phyloP scores from a whole-genome alignment of 1,140 invertebrate species.

The Muscidifurax raptorellus region DNA sequence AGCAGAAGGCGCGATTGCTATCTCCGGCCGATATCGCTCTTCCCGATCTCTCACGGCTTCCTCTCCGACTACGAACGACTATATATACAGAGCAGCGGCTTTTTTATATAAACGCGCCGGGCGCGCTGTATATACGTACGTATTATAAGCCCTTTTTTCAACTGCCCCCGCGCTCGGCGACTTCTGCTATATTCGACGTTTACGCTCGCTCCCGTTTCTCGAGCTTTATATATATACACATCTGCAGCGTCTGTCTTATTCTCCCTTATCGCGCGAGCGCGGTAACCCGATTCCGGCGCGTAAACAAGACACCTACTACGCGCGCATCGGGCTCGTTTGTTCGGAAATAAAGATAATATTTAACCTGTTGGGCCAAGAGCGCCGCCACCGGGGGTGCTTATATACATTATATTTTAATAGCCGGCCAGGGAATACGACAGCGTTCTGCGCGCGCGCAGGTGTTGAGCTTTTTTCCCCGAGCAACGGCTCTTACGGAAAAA shows the following conservation, averaged over 20 bases:
- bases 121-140: no score
- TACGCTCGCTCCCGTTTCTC: no score
- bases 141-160: background rate
- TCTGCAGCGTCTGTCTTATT: no score
- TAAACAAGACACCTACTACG: conserved; percentile 28
- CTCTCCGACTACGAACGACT: no score
- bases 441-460: conserved; percentile 2
- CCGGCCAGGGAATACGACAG: background rate
- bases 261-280: background rate
- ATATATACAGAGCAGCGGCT: no score
- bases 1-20: conserved; percentile 32
- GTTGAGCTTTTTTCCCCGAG: background rate
- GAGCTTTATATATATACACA: no score
- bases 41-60: conserved; percentile 3
- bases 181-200: conserved; percentile 4
- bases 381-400: background rate
- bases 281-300: conserved; percentile 32
- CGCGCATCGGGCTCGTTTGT: conserved; percentile 18
- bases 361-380: conserved; percentile 1
- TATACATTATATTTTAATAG: no score
- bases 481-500: background rate
- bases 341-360: conserved; percentile 47
- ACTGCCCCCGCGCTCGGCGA: background rate
- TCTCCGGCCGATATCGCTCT: conserved; percentile 36
- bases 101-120: no score